phyloP scores from a whole-genome alignment of 2,113 vertebrate genomes.

The Rhabdornis inornatus region DNA sequence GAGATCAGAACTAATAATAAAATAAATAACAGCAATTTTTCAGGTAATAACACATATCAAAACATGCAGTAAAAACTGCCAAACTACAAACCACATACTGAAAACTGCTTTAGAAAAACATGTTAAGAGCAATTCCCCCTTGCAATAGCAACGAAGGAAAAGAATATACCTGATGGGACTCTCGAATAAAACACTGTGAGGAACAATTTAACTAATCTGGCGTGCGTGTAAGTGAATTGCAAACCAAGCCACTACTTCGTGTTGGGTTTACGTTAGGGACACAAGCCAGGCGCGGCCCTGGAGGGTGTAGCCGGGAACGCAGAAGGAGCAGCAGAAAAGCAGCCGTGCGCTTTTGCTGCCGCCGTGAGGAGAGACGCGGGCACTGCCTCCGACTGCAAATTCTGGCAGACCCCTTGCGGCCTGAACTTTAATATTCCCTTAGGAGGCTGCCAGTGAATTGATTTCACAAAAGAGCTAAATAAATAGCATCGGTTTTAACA shows the following conservation, averaged over 20 bases:
- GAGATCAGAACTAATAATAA: background rate
- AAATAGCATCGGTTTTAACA: background rate
- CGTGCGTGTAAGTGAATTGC: background rate
- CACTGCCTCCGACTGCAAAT: background rate
- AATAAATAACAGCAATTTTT: background rate
- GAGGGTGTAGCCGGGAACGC: background rate
- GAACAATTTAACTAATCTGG: background rate
- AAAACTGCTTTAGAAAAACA: background rate
- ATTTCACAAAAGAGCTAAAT: background rate
- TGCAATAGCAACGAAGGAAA: background rate
- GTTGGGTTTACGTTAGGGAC: accelerated
- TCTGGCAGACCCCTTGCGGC: background rate
- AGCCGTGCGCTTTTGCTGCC: slow-evolving; percentile 26
- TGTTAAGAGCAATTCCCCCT: background rate
- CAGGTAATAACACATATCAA: background rate
- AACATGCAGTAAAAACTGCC: background rate
- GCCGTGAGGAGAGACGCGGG: slow-evolving; percentile 12
- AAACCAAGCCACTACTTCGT: background rate
- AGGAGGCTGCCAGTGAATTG: background rate
- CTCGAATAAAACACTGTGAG: accelerated
- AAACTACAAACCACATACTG: background rate
- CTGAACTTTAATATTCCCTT: background rate
- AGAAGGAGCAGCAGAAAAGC: accelerated
- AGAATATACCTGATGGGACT: background rate
- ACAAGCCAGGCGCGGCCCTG: background rate